Percentiles rank a stretch among this genome's conserved stretches.
phyloP scores from a whole-genome alignment of 2,797 vertebrate genomes.

The Xiphorhynchus erythropygius region DNA sequence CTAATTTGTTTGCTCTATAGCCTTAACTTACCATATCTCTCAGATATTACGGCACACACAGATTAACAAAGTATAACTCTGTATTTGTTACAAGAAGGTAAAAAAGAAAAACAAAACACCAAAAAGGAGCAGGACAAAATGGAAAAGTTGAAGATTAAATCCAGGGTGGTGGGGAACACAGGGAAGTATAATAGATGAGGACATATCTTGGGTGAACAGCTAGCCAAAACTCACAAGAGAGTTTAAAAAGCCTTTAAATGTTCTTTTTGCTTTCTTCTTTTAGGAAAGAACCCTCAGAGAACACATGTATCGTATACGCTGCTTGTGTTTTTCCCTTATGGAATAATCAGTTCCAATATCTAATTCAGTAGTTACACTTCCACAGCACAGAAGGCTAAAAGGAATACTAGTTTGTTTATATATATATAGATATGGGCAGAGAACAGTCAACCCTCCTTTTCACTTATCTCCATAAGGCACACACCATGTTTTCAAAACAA shows the following conservation, averaged over 20 bases:
- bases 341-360: not conserved
- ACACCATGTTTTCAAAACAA: not conserved
- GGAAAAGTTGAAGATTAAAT: not conserved
- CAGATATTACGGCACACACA: not conserved
- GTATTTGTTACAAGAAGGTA: not conserved
- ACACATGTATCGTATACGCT: not conserved
- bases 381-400: not conserved
- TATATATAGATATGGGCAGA: not conserved
- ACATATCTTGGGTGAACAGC: not conserved
- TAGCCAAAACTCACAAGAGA: not conserved
- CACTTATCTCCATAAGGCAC: not conserved
- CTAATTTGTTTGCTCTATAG: not conserved
- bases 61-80: not conserved
- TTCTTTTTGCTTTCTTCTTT: not conserved
- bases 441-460: not conserved
- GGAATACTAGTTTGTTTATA: not conserved
- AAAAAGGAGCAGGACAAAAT: not conserved
- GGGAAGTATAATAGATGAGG: not conserved
- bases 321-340: not conserved
- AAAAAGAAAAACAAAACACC: not conserved
- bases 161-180: not conserved
- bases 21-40: not conserved
- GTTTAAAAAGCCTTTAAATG: rapidly evolving
- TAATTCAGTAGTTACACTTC: not conserved
- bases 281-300: not conserved